Base-by-base conservation (phyloP, 2,113 vertebrate species). In the Tympanuchus pallidicinctus region DNA sequence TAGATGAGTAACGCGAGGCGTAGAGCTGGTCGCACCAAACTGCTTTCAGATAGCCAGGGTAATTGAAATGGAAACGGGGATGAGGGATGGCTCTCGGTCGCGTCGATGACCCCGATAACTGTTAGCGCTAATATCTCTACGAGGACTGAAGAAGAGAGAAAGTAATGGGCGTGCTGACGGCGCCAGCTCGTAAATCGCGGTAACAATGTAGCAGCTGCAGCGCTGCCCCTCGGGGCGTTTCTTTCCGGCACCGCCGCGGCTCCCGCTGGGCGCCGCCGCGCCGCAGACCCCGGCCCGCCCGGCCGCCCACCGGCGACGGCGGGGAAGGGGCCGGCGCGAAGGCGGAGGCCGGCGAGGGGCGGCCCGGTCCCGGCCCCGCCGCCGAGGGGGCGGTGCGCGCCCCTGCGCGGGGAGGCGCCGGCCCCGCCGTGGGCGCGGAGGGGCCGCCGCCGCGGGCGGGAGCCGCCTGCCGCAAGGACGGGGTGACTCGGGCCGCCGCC, bases 211-310 rank as follows among this genome's bases (percentile, higher is more conserved):
- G 72, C 67, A 20, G 69, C 64, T 5, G 72, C 80, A 18, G 69
- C 50, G 48, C 40, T 60, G 0, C 5, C 54, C 64, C 4, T 11
- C 59, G 74, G 40, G 32, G 14, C 17, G 6, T 24, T 4, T 3
- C 64, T 24, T 48, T 0, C 8, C 74, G 42, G 17, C 43, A 24
- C 15, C 25, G 21, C 32, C 40, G 27, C 1, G 54, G 28, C 16
- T 30, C 52, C 52, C 52, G 52, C 28, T 15, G 52, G 14, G 15
- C 15, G 52, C 52, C 5, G 52, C 63, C 30, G 80, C 59, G 12
- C 72, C 52, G 52, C 47, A 27, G 13, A 85, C 67, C 54, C 30
- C 27, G 42, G 42, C 13, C 42, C 42, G 25, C 25, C 50, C 25
- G 50, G 25, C 50, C 50, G 25, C 50, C 50, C 50, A 52, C 50